Percentiles rank a stretch among this genome's conserved stretches.
Conservation (phyloP, 2,113 vertebrate species). For the Trematocara unimaculatum region DNA sequence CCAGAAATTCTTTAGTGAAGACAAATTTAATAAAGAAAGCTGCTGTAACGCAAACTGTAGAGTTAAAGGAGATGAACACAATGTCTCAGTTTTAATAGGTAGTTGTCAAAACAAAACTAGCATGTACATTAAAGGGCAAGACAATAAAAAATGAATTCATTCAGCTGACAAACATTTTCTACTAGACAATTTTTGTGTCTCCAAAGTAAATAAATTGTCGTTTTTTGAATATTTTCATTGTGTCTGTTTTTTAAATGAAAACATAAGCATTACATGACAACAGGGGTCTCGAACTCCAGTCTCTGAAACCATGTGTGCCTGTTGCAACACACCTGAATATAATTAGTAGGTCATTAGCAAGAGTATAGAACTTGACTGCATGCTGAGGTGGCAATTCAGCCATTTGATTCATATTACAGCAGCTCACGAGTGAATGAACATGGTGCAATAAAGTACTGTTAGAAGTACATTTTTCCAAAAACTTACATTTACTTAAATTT, state of each 20-base stretch:
- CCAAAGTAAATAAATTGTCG: not conserved
- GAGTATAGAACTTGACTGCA: not conserved
- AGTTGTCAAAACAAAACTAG: not conserved
- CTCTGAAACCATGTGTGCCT: not conserved
- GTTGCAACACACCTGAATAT: fast-evolving
- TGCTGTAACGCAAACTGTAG: not conserved
- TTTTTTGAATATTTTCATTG: not conserved
- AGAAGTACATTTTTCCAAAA: not conserved
- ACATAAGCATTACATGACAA: not conserved
- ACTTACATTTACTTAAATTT: not conserved
- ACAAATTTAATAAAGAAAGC: not conserved
- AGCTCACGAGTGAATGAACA: not conserved
- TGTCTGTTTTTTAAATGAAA: not conserved
- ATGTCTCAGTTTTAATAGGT: not conserved
- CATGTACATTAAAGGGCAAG: not conserved
- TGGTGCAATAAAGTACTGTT: not conserved
- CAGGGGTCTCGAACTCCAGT: fast-evolving
- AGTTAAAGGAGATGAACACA: not conserved
- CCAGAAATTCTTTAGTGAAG: not conserved
- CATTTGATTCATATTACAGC: not conserved
- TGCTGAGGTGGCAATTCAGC: not conserved
- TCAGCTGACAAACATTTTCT: not conserved
- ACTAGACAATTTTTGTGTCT: not conserved
- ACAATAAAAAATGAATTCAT: not conserved
- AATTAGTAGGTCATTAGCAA: not conserved